Base-by-base conservation (phyloP, 2,888 invertebrate genomes). In the Chalcosyrphus nemorum region DNA sequence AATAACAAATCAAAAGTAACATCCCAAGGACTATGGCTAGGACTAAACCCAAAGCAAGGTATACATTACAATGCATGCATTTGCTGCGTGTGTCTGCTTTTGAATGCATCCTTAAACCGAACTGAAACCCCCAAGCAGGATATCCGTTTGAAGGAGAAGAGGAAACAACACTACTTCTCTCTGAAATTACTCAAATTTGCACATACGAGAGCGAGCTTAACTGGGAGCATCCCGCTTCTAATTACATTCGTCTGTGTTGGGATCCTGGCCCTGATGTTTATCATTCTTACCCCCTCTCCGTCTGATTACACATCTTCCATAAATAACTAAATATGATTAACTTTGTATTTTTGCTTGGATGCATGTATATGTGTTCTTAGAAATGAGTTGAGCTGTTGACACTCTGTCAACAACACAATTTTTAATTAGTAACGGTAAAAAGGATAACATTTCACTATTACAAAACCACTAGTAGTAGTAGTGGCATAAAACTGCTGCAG, bases 381-480 rank as follows among this genome's bases (percentile, higher is more conserved):
- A 74, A 80, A 80, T 80, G 72, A 77, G 45, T 84, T 78, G 78
- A 61, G 84, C 74, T 84, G 84, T 78, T 84, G 84, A 84, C 84
- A 84, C 63, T 65, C 63, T 84, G 84, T 84, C 84, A 84, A 78
- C 84, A 84, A 57, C 82, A 59, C 77, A 82, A 59, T 47, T 71
- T 78, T 81, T 75, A 74, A 68, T 81, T 81, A 81, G 66, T 81
- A 54, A 81, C 61, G 74, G 74, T 57, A 52, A 80, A 72, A 80
- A 80, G 80, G 72, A 80, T 80, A 80, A 80, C 80, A 72, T 80
- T 72, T 72, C 80, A 72, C 57, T 80, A 59, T 52, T 59, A 78
- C 57, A 59, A 78, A 72, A 78, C 71, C 80, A 66, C 72, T 72
- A 66, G 57, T 66, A 65, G 65, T 72, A 66, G 57, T n/a, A n/a